Evolutionary conservation across 2,888 invertebrate genomes (phyloP).

Genomic region (Acanthosepion esculentum): DNA sequence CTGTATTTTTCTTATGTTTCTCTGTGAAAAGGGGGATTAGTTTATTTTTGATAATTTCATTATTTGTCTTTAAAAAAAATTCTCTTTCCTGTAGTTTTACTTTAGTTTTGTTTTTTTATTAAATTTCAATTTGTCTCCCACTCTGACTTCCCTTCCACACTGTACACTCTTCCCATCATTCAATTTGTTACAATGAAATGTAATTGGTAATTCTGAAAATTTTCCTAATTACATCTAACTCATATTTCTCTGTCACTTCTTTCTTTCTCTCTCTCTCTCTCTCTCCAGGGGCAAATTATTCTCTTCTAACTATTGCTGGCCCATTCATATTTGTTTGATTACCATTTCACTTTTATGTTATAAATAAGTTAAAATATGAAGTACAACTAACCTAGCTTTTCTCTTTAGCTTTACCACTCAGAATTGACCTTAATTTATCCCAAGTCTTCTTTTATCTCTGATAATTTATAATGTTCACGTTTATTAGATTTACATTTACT

Average conservation of each 20-base stretch:
- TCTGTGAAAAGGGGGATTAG: neutral
- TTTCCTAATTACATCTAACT: conserved; percentile 33
- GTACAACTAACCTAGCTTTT: neutral
- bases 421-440: neutral
- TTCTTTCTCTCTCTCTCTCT: neutral
- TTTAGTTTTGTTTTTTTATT: neutral
- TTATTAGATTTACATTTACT: neutral
- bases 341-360: neutral
- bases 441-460: neutral
- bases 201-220: conserved; percentile 33
- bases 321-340: neutral
- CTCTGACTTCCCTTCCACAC: neutral
- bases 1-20: neutral
- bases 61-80: neutral
- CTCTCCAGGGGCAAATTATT: neutral
- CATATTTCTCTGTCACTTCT: neutral
- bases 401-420: neutral
- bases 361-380: neutral
- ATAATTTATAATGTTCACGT: neutral
- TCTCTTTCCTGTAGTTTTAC: neutral
- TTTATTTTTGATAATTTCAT: conserved; percentile 6
- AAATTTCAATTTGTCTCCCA: neutral
- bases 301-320: neutral
- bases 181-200: conserved; percentile 21
- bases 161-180: no score